Base-by-base conservation (phyloP, 2,888 invertebrate species). In the Panopea generosa region DNA sequence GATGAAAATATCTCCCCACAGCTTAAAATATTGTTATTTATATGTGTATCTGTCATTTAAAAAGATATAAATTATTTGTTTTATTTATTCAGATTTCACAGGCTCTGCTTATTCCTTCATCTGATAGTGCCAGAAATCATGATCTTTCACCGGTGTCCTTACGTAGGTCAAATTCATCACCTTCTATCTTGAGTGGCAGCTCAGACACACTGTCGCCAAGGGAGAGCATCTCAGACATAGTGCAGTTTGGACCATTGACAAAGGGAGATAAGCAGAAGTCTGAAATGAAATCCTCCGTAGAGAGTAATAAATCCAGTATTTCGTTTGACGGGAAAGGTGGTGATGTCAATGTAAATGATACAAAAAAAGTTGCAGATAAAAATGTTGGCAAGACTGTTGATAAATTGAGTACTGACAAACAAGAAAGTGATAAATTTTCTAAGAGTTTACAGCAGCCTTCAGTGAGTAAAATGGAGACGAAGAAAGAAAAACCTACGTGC, bases 141-240 rank as follows among this genome's bases (percentile, higher is more conserved):
- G 70, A 76, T 18, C 24, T 69, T 7, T 73, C 65, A 6, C 60
- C 63, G 14, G 70, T 72, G 11, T 80, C 80, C 0, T 43, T 80
- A 20, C 53, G 70, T 9, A 57, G 82, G 16, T 79, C 83, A 59
- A 87, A 83, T 65, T 89, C 89, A 24, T 87, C 88, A 9, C 89
- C 89, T 1, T 89, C 89, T 14, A 57, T 89, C 38, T 56, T 86
- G 29, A 85, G 86, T 73, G 74, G 80, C 43, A 82, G 84, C 47
- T 76, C 76, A 2, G 84, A 84, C 33, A 80, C 77, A 18, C 62
- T 82, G 6, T 82, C 80, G n/a, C 77, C 75, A 7, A 67, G 82
- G 33, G 84, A 84, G 33, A 82, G 82, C 63, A 67, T 80, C 14
- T 82, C 82, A 24, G 84, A 84, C 53, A 65, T 74, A 14, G 72